Conservation (phyloP, 2,113 vertebrate genomes). For the Stercorarius parasiticus region DNA sequence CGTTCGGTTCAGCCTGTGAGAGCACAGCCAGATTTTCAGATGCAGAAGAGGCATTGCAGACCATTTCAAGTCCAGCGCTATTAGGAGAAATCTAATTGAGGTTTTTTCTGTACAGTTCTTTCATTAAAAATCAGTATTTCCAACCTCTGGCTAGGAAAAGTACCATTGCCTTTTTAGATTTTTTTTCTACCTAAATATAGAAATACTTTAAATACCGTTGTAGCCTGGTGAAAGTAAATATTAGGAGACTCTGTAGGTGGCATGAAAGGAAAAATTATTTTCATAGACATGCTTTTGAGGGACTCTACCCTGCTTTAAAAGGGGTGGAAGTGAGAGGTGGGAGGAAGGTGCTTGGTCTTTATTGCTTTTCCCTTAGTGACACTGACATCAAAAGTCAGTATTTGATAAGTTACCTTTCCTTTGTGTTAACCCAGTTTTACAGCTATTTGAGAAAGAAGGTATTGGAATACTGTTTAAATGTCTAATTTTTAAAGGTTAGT, state of each 20-base stretch:
- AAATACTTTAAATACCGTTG: background rate
- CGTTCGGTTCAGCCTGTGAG: background rate
- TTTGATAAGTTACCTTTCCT: background rate
- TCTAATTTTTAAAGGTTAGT: background rate
- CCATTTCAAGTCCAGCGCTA: background rate
- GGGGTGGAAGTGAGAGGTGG: background rate
- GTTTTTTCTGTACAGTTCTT: background rate
- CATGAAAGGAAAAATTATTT: background rate
- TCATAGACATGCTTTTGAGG: background rate
- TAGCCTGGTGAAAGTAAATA: background rate
- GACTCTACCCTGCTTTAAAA: background rate
- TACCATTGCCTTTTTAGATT: background rate
- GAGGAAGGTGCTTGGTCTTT: background rate
- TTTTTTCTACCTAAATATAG: background rate
- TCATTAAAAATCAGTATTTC: background rate
- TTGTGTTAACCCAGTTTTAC: background rate
- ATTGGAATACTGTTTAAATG: background rate
- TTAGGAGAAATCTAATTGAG: background rate
- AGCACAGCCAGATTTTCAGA: background rate
- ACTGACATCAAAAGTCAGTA: background rate
- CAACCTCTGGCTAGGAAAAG: background rate
- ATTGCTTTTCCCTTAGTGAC: background rate
- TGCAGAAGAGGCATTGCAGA: background rate
- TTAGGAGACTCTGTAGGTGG: constrained; percentile 3
- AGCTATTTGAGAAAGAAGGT: background rate